Evolutionary conservation across 2,888 invertebrate species (phyloP).

Genomic region (Nemotelus pantherinus): DNA sequence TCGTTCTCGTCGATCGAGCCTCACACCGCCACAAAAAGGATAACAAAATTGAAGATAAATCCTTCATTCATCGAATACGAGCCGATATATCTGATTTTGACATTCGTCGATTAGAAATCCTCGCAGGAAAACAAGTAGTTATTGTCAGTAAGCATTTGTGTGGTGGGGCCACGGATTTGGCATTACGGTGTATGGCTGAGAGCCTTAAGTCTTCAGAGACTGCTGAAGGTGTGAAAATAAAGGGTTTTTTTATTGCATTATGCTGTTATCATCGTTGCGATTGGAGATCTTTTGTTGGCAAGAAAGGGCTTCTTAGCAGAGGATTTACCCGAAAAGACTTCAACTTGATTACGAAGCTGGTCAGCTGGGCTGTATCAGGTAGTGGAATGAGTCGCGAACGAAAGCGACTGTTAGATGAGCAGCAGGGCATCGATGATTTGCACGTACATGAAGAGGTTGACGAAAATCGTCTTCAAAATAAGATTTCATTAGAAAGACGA

Average conservation of each 20-base stretch:
- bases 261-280: constrained; percentile 92
- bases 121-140: constrained; percentile 68
- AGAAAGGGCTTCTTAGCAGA: constrained; percentile 69
- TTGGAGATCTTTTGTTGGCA: constrained; percentile 76
- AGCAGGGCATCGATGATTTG: not conserved
- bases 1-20: constrained; percentile 81
- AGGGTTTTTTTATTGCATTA: constrained; percentile 79
- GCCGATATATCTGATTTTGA: constrained; percentile 85
- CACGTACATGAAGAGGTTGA: not conserved
- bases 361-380: constrained; percentile 92
- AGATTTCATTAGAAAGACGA: constrained; percentile 61
- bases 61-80: constrained; percentile 72
- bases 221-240: constrained; percentile 56
- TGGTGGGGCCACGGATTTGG: constrained; percentile 86
- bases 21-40: constrained; percentile 85
- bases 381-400: constrained; percentile 70
- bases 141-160: constrained; percentile 90
- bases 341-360: constrained; percentile 79
- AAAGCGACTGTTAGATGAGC: constrained; percentile 57
- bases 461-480: not conserved
- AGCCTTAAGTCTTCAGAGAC: constrained; percentile 51
- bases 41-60: constrained; percentile 68
- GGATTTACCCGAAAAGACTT: constrained; percentile 73
- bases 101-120: constrained; percentile 68
- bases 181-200: constrained; percentile 73